Base-by-base conservation (phyloP, 2,888 invertebrate species). In the Pasiphila rectangulata region DNA sequence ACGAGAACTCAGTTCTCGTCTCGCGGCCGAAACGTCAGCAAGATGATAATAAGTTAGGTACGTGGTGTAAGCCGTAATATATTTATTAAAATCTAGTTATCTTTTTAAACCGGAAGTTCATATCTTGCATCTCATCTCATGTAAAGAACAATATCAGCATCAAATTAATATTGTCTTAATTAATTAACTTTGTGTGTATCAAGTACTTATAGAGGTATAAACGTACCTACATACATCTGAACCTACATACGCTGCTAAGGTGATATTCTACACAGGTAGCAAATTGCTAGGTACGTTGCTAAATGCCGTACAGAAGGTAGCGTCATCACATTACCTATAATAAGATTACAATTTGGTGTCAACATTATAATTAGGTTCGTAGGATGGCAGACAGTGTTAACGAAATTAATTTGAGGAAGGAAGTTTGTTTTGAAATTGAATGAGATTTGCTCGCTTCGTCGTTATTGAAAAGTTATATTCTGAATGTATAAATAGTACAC, bases 321-420 rank as follows among this genome's bases (percentile, higher is more conserved):
- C 32, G 36, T 48, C 46, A 32, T 48, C 37, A 46, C 15, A 16
- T 29, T 29, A 9, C 9, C n/a, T 24, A 23, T 51, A 54, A 57
- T 45, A 40, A 57, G 50, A 52, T 52, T 38, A 52, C 29, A 51
- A 47, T 51, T 50, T 41, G 43, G 34, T 42, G 40, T 27, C 44
- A 46, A 36, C 43, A 24, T 12, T 42, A 50, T 57, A 46, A 52
- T 51, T 49, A 30, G 35, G 21, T 40, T 42, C 45, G 38, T 34
- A 45, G 42, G n/a, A n/a, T n/a, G n/a, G n/a, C 9, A 35, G 29
- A 34, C 30, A 29, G 24, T 32, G 37, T 39, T 12, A 48, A 49
- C 27, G 27, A 36, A 36, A 27, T 40, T 4, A 12, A 27, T 15
- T n/a, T 15, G n/a, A 27, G 30, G n/a, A n/a, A 16, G 16, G 16